phyloP scores from a whole-genome alignment of 2,888 invertebrate genomes.

The Phyllotreta cruciferae region DNA sequence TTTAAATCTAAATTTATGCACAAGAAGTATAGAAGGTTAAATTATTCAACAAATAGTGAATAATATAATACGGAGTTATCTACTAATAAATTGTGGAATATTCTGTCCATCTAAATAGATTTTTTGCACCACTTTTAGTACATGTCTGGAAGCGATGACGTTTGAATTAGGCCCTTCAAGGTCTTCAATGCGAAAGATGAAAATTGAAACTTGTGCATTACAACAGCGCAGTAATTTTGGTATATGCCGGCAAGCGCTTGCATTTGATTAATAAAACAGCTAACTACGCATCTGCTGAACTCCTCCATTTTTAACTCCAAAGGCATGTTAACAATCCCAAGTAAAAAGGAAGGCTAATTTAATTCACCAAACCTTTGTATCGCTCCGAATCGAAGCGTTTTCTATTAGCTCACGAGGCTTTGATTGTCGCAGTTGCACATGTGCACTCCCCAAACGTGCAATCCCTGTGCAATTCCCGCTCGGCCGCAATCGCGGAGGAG shows the following conservation, averaged over 20 bases:
- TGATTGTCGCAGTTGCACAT: constrained; percentile 30
- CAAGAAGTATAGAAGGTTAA: no score
- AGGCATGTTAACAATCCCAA: not conserved
- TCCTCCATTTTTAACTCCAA: not conserved
- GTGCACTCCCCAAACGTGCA: constrained; percentile 9
- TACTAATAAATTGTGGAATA: no score
- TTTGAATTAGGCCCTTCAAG: not conserved
- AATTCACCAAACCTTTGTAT: constrained; percentile 20
- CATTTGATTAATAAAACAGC: not conserved
- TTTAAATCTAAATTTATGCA: no score
- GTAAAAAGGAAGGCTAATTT: no score
- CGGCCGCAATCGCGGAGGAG: no score
- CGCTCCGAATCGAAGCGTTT: constrained; percentile 22
- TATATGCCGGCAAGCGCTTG: not conserved
- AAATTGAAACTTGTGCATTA: constrained; percentile 2
- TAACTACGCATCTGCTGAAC: not conserved
- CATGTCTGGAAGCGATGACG: not conserved
- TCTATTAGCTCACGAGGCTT: constrained; percentile 27
- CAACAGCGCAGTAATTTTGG: not conserved
- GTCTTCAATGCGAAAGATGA: not conserved
- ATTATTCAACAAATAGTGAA: no score
- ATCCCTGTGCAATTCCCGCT: no score
- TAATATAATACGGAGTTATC: no score
- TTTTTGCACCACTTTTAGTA: no score
- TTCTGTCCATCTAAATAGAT: no score